phyloP scores from a whole-genome alignment of 1,140 invertebrate genomes.

The Plodia interpunctella region DNA sequence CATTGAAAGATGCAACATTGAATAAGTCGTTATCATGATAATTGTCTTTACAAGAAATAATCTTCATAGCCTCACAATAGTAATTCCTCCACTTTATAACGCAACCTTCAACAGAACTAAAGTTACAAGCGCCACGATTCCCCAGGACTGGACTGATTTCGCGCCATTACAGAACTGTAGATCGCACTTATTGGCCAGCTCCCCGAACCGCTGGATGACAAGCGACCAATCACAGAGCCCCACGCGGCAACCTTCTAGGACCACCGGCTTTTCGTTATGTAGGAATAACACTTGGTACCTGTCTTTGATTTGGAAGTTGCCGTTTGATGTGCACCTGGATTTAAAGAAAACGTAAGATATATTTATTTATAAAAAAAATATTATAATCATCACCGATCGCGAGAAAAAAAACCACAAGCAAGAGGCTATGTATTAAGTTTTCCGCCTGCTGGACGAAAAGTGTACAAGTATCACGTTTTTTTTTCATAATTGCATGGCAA shows the following conservation, averaged over 20 bases:
- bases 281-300: conserved; percentile 80
- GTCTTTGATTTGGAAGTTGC: conserved; percentile 66
- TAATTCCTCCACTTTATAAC: not conserved
- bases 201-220: conserved; percentile 50
- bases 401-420: too few species aligned
- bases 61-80: too few species aligned
- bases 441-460: too few species aligned
- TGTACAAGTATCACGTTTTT: too few species aligned
- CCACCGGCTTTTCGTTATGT: conserved; percentile 79
- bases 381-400: too few species aligned
- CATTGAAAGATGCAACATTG: too few species aligned
- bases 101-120: not conserved
- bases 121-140: not conserved
- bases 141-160: not conserved
- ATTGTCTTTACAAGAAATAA: too few species aligned
- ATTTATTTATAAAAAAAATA: too few species aligned
- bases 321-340: conserved; percentile 72
- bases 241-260: conserved; percentile 78
- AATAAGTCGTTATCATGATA: too few species aligned
- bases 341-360: not conserved
- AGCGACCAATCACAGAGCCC: conserved; percentile 80
- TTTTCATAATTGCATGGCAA: too few species aligned
- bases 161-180: conserved; percentile 58
- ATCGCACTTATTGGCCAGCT: conserved; percentile 53
- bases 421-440: too few species aligned